Percentiles rank a stretch among this genome's conserved stretches.
Evolutionary conservation across 2,797 vertebrate species (phyloP).

Genomic region (Sarcophilus harrisii): DNA sequence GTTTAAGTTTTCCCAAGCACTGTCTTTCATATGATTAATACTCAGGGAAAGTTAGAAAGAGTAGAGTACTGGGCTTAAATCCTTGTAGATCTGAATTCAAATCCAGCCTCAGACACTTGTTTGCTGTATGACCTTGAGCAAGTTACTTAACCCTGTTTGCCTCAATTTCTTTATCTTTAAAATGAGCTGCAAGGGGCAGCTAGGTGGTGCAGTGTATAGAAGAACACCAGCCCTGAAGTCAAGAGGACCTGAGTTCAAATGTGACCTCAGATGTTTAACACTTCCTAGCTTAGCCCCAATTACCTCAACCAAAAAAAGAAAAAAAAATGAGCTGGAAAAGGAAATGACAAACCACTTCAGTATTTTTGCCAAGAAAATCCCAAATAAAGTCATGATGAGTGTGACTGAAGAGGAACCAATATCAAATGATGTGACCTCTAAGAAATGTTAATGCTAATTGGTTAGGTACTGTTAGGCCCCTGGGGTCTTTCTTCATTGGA

Average conservation of each 20-base stretch:
- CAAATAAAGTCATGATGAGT: not conserved
- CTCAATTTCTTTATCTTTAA: not conserved
- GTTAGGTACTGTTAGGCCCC: not conserved
- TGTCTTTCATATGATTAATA: slow-evolving; percentile 1
- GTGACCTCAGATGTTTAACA: too few species aligned
- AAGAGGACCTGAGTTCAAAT: too few species aligned
- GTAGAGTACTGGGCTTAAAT: not conserved
- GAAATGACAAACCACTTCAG: not conserved
- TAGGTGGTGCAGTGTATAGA: too few species aligned
- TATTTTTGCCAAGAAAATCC: not conserved
- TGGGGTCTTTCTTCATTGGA: not conserved
- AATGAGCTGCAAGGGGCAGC: not conserved
- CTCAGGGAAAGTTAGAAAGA: not conserved
- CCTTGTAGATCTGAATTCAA: not conserved
- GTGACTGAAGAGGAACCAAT: not conserved
- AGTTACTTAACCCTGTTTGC: not conserved
- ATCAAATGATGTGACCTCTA: slow-evolving; percentile 11
- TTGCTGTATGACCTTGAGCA: not conserved
- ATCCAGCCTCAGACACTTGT: not conserved
- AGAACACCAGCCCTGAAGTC: too few species aligned
- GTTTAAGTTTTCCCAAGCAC: slow-evolving; percentile 33
- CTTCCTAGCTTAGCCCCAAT: too few species aligned
- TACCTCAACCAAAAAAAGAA: too few species aligned
- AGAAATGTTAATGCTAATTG: not conserved
- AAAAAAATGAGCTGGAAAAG: not conserved